Base-by-base conservation (phyloP, 2,113 vertebrate species). In the Prinia subflava region DNA sequence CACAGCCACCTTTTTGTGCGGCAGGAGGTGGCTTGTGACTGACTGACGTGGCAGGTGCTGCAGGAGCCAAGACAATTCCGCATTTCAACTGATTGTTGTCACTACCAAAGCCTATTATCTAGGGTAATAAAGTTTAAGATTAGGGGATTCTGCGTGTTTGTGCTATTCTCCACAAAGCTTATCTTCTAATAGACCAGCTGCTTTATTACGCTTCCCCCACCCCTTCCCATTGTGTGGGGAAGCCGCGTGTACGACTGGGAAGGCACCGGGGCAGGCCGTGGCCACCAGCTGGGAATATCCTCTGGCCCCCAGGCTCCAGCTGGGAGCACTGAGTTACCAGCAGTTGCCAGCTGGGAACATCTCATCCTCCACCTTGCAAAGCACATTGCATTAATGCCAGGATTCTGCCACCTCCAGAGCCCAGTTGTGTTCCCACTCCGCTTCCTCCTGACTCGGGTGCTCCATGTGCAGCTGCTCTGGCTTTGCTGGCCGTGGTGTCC, bases 151-250 rank as follows among this genome's bases (percentile, higher is more conserved):
- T 76, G 96, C 95, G 78, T 95, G 97, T 97, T 97, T 97, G 95
- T 97, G 94, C 97, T 97, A 89, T 96, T 97, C 96, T 97, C 94
- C 96, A 94, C 94, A 97, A 97, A 98, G 97, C 97, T 97, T 96
- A 95, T 97, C 97, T 97, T 96, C 97, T 97, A 97, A 97, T 96
- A 97, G 96, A 96, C 96, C 97, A 98, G 98, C 97, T 98, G 97
- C 97, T 98, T 98, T 98, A 97, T 95, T 96, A 94, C 87, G 63
- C 94, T 42, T 44, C 9, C 8, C 94, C 93, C 95, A 59, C 65
- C 92, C 95, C 84, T 98, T 97, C 95, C 89, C 95, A 95, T 95
- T 94, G 85, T 96, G 56, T 64, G 33, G 89, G 15, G 49, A 42
- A 96, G 93, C 73, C 90, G 64, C 95, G 46, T 75, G 93, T 74